These are phyloP conservation scores for Hipparchia semele DNA, from an alignment of 2,888 invertebrate genomes.

Conservation along the genomic window DNA sequence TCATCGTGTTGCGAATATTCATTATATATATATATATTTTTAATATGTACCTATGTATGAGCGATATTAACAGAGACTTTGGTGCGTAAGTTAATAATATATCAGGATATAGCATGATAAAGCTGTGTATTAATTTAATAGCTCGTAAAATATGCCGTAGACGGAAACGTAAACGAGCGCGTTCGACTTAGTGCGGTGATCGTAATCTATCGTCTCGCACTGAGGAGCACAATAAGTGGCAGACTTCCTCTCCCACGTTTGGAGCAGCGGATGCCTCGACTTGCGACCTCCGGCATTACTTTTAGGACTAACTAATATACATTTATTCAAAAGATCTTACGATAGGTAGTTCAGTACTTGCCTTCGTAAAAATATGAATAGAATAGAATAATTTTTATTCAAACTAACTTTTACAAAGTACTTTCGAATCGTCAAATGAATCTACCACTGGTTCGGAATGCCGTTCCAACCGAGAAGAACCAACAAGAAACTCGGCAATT, in stretches of 20 bases:
- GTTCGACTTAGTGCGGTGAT: conserved; percentile 53
- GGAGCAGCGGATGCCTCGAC: conserved; percentile 72
- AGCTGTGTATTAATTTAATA: conserved; percentile 32
- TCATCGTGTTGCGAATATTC: too few relatives aligned
- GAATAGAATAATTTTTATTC: background rate
- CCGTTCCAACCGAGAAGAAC: too few relatives aligned
- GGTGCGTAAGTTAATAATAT: background rate
- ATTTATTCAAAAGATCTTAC: conserved; percentile 8
- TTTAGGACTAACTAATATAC: conserved; percentile 38
- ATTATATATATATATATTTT: background rate
- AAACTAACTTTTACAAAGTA: too few relatives aligned
- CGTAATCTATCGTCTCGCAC: conserved; percentile 74
- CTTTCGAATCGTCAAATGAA: too few relatives aligned
- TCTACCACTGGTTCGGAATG: too few relatives aligned
- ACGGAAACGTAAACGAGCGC: conserved; percentile 51
- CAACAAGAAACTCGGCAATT: too few relatives aligned
- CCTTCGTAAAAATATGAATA: background rate
- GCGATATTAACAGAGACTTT: background rate
- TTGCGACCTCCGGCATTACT: conserved; percentile 68
- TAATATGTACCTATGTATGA: too few relatives aligned
- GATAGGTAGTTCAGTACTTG: background rate
- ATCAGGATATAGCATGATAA: background rate
- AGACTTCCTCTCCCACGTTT: conserved; percentile 79
- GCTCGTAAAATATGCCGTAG: conserved; percentile 41
- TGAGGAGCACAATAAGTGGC: conserved; percentile 80